Conservation (phyloP, 2,888 invertebrate genomes). For the Hyles lineata region DNA sequence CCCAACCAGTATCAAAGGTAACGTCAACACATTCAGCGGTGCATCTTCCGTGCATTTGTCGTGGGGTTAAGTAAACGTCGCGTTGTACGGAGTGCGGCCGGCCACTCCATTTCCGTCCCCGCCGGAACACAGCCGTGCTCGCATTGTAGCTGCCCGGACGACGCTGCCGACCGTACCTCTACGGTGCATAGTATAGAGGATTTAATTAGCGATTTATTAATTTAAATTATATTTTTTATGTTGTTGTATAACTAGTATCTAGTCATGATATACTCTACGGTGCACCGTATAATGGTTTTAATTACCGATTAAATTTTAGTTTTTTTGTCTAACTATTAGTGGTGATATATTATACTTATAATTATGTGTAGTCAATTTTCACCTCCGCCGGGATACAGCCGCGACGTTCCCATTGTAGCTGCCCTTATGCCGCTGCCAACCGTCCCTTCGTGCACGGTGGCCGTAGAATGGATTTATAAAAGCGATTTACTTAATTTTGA, state of each 20-base stretch:
- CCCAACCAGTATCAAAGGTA: background rate
- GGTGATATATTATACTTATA: too few relatives aligned
- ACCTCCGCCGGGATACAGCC: constrained; percentile 11
- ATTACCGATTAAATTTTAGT: too few relatives aligned
- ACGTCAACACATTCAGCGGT: constrained; percentile 11
- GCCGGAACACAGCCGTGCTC: constrained; percentile 23
- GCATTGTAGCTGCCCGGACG: constrained; percentile 25
- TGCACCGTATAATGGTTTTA: too few relatives aligned
- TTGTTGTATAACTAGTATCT: too few relatives aligned
- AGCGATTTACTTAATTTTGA: too few relatives aligned
- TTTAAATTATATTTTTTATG: too few relatives aligned
- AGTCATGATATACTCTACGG: too few relatives aligned
- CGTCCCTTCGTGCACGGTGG: too few relatives aligned
- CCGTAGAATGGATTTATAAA: too few relatives aligned
- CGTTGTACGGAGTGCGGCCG: constrained; percentile 5
- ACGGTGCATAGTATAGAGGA: background rate
- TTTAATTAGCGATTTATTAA: background rate
- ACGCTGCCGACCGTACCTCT: background rate
- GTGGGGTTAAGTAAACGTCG: constrained; percentile 27
- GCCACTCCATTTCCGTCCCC: constrained; percentile 28
- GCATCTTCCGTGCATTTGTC: constrained; percentile 29
- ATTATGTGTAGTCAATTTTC: too few relatives aligned
- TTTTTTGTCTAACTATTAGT: too few relatives aligned
- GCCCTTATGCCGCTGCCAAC: background rate
- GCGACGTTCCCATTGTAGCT: constrained; percentile 19